These are phyloP conservation scores for Tipula vernalis DNA, from an alignment of 2,888 invertebrate species.

Conservation along the genomic window DNA sequence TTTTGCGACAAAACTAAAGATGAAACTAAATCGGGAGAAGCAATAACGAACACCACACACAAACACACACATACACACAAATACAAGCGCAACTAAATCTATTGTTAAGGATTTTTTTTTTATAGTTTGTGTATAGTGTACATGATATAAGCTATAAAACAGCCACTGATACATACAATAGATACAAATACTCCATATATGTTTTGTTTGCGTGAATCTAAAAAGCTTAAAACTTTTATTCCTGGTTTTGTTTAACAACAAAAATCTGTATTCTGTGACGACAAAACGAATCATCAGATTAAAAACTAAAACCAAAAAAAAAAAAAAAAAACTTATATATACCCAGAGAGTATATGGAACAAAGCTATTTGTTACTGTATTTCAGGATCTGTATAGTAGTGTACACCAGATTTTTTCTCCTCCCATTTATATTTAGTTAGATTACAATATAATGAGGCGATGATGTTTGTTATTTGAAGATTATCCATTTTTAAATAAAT, in stretches of 20 bases:
- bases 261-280: not conserved
- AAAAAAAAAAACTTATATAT: not conserved
- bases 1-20: not conserved
- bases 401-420: not conserved
- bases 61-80: too few species aligned
- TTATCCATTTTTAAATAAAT: not conserved
- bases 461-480: not conserved
- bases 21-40: not conserved
- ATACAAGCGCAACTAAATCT: not conserved
- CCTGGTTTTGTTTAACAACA: not conserved
- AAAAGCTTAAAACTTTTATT: not conserved
- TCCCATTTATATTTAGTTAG: not conserved
- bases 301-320: not conserved
- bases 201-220: not conserved
- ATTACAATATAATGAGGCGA: not conserved
- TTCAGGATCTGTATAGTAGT: not conserved
- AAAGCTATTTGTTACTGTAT: not conserved
- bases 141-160: not conserved
- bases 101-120: not conserved
- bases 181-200: not conserved
- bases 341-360: not conserved
- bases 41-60: not conserved
- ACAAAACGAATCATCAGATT: slow-evolving; percentile 4
- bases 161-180: not conserved
- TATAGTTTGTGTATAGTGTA: not conserved